phyloP scores from a whole-genome alignment of 64 coral and sea anemone species.

The Stichodactyla helianthus region DNA sequence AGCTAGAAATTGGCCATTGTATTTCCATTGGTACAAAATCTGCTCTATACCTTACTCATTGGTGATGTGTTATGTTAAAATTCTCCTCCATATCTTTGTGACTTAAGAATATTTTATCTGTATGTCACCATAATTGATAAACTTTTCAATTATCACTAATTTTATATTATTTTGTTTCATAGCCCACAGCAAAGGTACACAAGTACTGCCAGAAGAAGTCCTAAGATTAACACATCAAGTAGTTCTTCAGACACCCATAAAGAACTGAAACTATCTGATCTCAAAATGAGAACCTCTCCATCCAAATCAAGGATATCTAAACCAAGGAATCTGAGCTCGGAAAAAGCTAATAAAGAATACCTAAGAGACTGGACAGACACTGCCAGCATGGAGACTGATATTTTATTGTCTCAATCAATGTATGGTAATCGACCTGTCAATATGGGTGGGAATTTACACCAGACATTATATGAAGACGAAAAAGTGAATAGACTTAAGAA shows the following conservation, averaged over 20 bases:
- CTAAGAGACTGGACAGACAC: slow-evolving; percentile 71
- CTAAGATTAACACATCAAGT: not conserved
- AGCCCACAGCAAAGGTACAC: not conserved
- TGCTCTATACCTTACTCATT: no score
- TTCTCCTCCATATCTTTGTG: no score
- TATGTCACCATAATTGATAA: no score
- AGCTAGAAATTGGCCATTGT: no score
- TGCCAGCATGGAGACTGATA: slow-evolving; percentile 84
- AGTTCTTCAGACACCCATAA: not conserved
- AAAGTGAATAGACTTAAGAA: slow-evolving; percentile 69
- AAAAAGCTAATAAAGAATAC: not conserved
- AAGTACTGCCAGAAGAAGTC: not conserved
- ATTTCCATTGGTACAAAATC: no score
- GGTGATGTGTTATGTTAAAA: no score
- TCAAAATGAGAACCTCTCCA: not conserved
- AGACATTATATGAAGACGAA: slow-evolving; percentile 69
- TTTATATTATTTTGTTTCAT: not conserved
- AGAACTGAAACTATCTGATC: slow-evolving; percentile 26
- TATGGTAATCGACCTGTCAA: slow-evolving; percentile 84
- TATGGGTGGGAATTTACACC: slow-evolving; percentile 89
- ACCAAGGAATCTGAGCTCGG: not conserved
- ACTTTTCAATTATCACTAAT: no score
- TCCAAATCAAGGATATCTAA: slow-evolving; percentile 13
- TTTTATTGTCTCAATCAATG: slow-evolving; percentile 84
- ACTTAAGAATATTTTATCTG: no score